Percentiles rank a stretch among this genome's conserved stretches.
These are phyloP conservation scores for Cyaniris semiargus DNA, from an alignment of 2,888 invertebrate genomes.

Conservation along the genomic window DNA sequence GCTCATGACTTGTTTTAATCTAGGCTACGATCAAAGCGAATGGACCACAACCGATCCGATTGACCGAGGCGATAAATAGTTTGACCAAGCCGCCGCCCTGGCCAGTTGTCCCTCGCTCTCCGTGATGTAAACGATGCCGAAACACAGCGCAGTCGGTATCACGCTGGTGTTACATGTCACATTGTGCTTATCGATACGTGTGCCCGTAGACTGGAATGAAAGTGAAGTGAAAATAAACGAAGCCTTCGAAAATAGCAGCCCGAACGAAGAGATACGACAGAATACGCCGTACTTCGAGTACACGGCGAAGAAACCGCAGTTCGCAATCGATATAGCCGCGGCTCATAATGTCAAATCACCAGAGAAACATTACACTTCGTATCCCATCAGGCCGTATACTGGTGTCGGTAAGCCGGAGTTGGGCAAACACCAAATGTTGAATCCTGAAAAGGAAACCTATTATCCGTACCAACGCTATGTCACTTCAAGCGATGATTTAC, in stretches of 20 bases:
- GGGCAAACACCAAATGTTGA: slow-evolving; percentile 61
- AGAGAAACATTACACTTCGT: slow-evolving; percentile 59
- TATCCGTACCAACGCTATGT: slow-evolving; percentile 58
- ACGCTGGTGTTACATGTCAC: slow-evolving; percentile 60
- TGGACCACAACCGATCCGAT: slow-evolving; percentile 64
- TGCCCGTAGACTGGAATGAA: slow-evolving; percentile 62
- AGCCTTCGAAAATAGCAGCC: slow-evolving; percentile 48
- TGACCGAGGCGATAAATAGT: slow-evolving; percentile 78
- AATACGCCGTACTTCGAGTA: slow-evolving; percentile 67
- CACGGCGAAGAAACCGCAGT: slow-evolving; percentile 67
- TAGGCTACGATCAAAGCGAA: slow-evolving; percentile 58
- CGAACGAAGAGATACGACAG: slow-evolving; percentile 38
- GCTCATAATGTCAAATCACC: slow-evolving; percentile 67
- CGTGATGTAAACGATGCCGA: slow-evolving; percentile 74
- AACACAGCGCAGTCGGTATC: slow-evolving; percentile 50
- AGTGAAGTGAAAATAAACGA: slow-evolving; percentile 62
- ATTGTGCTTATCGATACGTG: slow-evolving; percentile 63
- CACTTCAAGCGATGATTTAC: slow-evolving; percentile 48
- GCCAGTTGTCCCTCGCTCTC: slow-evolving; percentile 69
- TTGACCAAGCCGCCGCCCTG: slow-evolving; percentile 58
- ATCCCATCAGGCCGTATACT: slow-evolving; percentile 61
- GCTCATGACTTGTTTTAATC: slow-evolving; percentile 49
- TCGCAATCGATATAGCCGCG: slow-evolving; percentile 64
- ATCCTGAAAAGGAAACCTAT: slow-evolving; percentile 50
- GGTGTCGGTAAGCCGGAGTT: slow-evolving; percentile 54